A percentile compares a stretch with the other conserved stretches of the same genome.
phyloP scores from a whole-genome alignment of 2,888 invertebrate genomes.

The Hermaeophaga mercurialis region DNA sequence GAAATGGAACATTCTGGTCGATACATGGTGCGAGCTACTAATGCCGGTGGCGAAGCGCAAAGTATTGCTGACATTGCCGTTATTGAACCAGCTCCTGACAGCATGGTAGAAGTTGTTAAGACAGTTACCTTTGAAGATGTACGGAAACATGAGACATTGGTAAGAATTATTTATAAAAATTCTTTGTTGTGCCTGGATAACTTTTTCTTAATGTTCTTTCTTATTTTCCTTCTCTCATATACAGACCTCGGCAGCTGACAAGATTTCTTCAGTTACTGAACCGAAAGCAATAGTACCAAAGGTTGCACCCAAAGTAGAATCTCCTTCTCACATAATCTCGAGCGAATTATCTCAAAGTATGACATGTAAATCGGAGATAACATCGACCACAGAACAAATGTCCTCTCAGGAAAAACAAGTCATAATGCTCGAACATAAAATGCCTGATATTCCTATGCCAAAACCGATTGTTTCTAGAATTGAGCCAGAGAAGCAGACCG shows the following conservation, averaged over 20 bases:
- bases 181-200: background rate
- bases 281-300: slow-evolving; percentile 38
- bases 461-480: slow-evolving; percentile 42
- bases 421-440: slow-evolving; percentile 52
- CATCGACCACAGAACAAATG: slow-evolving; percentile 51
- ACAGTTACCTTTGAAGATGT: slow-evolving; percentile 68
- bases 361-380: slow-evolving; percentile 51
- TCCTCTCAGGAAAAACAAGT: slow-evolving; percentile 53
- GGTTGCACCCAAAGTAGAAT: slow-evolving; percentile 37
- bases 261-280: slow-evolving; percentile 46
- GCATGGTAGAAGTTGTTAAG: slow-evolving; percentile 70
- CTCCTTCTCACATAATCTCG: slow-evolving; percentile 35
- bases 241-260: slow-evolving; percentile 50
- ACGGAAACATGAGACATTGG: slow-evolving; percentile 57
- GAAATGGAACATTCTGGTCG: slow-evolving; percentile 73
- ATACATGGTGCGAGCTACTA: slow-evolving; percentile 75
- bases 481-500: slow-evolving; percentile 42
- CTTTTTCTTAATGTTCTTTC: slow-evolving; percentile 8
- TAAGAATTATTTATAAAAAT: slow-evolving; percentile 44
- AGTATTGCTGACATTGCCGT: slow-evolving; percentile 80
- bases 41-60: slow-evolving; percentile 80
- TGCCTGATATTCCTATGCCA: slow-evolving; percentile 49
- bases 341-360: slow-evolving; percentile 44
- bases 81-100: slow-evolving; percentile 70
- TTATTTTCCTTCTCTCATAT: slow-evolving; percentile 19